Conservation (phyloP, 2,797 vertebrate genomes). For the Betta splendens region DNA sequence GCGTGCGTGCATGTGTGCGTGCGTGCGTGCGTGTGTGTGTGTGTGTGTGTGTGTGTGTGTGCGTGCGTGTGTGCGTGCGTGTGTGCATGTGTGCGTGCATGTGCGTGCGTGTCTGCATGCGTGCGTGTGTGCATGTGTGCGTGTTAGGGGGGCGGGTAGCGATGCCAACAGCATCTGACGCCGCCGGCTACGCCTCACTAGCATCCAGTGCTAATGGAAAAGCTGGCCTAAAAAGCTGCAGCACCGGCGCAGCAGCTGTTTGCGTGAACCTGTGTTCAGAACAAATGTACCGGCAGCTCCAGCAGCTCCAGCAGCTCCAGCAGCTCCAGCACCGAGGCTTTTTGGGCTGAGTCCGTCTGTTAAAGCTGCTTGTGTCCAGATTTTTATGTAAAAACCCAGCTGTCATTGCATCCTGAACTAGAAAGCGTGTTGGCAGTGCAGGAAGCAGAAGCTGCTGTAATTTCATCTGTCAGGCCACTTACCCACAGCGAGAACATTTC, state of each 20-base stretch:
- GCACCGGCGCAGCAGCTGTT: conserved; percentile 51
- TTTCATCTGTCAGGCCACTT: neutral
- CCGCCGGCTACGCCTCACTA: conserved; percentile 55
- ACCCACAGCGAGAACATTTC: neutral
- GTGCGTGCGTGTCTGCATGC: too few relatives aligned
- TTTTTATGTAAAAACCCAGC: conserved; percentile 50
- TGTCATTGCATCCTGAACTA: conserved; percentile 34
- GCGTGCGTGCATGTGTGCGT: conserved; percentile 44
- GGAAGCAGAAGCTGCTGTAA: conserved; percentile 1
- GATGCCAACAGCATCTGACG: conserved; percentile 54
- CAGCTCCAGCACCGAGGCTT: neutral
- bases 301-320: too few relatives aligned
- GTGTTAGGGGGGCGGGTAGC: conserved; percentile 28
- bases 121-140: conserved; percentile 46
- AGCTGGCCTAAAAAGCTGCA: conserved; percentile 43
- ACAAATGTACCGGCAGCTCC: conserved; percentile 3
- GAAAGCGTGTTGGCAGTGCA: conserved; percentile 11
- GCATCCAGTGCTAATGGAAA: conserved; percentile 64
- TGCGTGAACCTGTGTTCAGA: conserved; percentile 25
- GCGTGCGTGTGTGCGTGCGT: conserved; percentile 45
- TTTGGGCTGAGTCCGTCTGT: conserved; percentile 20
- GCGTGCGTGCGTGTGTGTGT: conserved; percentile 47
- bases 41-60: conserved; percentile 49
- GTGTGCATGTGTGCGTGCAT: conserved; percentile 36
- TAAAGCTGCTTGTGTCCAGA: conserved; percentile 22